A percentile compares a stretch with the other conserved stretches of the same genome.
Conservation (phyloP, 1,140 invertebrate species). For the Drosophila ogumai region DNA sequence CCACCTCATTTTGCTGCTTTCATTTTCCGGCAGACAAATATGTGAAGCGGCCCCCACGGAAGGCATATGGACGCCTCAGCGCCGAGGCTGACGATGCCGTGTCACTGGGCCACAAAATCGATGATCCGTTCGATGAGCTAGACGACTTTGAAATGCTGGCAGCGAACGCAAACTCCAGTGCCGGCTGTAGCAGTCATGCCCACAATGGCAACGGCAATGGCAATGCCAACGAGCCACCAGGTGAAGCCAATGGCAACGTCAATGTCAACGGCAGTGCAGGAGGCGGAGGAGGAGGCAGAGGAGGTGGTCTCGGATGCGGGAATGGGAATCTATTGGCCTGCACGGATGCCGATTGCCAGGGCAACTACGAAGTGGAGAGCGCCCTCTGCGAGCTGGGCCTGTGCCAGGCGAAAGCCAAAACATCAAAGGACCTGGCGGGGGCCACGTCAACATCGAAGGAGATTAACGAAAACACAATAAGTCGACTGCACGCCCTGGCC, state of each 20-base stretch:
- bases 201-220: slow-evolving; percentile 45
- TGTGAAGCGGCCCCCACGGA: slow-evolving; percentile 81
- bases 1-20: slow-evolving; percentile 38
- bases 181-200: slow-evolving; percentile 39
- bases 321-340: slow-evolving; percentile 57
- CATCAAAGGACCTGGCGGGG: slow-evolving; percentile 73
- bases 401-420: slow-evolving; percentile 72
- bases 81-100: slow-evolving; percentile 80
- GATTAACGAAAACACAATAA: slow-evolving; percentile 84
- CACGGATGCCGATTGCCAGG: slow-evolving; percentile 78
- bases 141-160: slow-evolving; percentile 84
- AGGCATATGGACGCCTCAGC: slow-evolving; percentile 82
- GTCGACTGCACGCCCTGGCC: slow-evolving; percentile 80
- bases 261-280: slow-evolving; percentile 51
- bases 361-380: slow-evolving; percentile 78
- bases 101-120: slow-evolving; percentile 78
- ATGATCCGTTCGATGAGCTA: slow-evolving; percentile 84
- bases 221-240: slow-evolving; percentile 35
- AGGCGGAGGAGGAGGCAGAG: slow-evolving; percentile 14
- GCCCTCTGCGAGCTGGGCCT: slow-evolving; percentile 72
- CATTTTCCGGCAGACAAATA: slow-evolving; percentile 75
- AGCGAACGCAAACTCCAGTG: slow-evolving; percentile 55
- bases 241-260: slow-evolving; percentile 58
- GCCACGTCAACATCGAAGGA: slow-evolving; percentile 67
- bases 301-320: slow-evolving; percentile 21